A percentile compares a stretch with the other conserved stretches of the same genome.
Evolutionary conservation across 2,888 invertebrate species (phyloP).

Genomic region (Melinaea menophilus): DNA sequence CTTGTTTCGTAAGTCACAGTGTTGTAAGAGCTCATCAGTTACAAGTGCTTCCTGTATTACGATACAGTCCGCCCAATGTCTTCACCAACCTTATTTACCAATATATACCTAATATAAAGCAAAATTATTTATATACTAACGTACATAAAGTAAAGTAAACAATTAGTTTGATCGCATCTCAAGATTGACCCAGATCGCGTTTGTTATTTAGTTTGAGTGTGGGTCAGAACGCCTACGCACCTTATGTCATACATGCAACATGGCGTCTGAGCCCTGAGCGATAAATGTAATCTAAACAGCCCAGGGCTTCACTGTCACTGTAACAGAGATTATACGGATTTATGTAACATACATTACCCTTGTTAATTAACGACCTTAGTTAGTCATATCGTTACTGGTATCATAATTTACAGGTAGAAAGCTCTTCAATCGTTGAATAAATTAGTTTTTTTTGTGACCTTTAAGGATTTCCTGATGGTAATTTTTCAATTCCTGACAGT

Average conservation of each 20-base stretch:
- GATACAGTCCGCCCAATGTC: constrained; percentile 52
- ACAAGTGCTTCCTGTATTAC: constrained; percentile 65
- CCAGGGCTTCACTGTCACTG: constrained; percentile 28
- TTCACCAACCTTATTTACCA: constrained; percentile 37
- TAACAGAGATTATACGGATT: constrained; percentile 11
- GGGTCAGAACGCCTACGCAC: constrained; percentile 62
- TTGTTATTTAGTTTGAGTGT: constrained; percentile 54
- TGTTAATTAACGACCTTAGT: no score
- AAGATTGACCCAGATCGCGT: constrained; percentile 58
- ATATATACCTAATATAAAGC: constrained; percentile 8
- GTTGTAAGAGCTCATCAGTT: constrained; percentile 58
- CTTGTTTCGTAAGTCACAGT: constrained; percentile 32
- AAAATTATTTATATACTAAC: constrained; percentile 13
- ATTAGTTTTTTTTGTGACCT: no score
- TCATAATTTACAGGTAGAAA: no score
- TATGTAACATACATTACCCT: constrained; percentile 15
- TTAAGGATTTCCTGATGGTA: constrained; percentile 7
- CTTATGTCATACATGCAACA: constrained; percentile 63
- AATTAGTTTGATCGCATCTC: constrained; percentile 64
- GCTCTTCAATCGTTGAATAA: no score
- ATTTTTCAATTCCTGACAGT: constrained; percentile 38
- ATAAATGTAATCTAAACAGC: constrained; percentile 28
- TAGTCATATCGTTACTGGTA: no score
- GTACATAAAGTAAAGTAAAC: constrained; percentile 48
- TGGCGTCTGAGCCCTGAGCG: constrained; percentile 38